A percentile compares a stretch with the other conserved stretches of the same genome.
These are phyloP conservation scores for Psephotus haematonotus DNA, from an alignment of 2,113 vertebrate genomes.

Conservation along the genomic window DNA sequence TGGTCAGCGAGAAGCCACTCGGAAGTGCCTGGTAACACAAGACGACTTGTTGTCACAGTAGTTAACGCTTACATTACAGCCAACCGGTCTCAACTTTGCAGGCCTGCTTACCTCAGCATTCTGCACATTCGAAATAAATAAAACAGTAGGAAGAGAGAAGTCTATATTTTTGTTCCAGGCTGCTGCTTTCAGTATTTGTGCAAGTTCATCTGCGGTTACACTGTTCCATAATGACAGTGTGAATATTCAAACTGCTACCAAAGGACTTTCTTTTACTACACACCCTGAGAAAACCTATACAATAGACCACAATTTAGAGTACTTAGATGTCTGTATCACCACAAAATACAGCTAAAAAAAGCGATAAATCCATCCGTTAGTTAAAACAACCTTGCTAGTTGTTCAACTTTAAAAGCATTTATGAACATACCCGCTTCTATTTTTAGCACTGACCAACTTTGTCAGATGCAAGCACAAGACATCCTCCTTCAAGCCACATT, in stretches of 20 bases:
- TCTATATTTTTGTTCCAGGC: neutral
- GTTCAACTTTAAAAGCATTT: neutral
- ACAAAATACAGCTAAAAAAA: neutral
- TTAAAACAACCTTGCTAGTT: neutral
- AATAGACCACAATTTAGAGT: neutral
- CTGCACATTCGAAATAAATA: neutral
- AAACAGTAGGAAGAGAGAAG: neutral
- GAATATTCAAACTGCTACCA: neutral
- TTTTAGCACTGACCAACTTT: neutral
- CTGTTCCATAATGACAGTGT: neutral
- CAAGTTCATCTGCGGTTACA: neutral
- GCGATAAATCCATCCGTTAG: neutral
- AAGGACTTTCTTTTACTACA: neutral
- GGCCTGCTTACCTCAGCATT: neutral
- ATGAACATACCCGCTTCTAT: neutral
- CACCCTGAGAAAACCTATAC: neutral
- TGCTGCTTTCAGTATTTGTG: neutral
- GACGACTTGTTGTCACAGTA: neutral
- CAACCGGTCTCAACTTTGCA: neutral
- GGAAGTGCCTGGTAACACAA: neutral
- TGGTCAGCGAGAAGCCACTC: neutral
- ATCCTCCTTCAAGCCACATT: neutral
- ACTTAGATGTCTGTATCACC: neutral
- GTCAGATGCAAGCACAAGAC: neutral
- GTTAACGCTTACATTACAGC: rapidly evolving